Evolutionary conservation across 1,140 invertebrate species (phyloP), one percentile per base, ranked within the genome.

Genomic region (Philopotamus ludificatus): DNA sequence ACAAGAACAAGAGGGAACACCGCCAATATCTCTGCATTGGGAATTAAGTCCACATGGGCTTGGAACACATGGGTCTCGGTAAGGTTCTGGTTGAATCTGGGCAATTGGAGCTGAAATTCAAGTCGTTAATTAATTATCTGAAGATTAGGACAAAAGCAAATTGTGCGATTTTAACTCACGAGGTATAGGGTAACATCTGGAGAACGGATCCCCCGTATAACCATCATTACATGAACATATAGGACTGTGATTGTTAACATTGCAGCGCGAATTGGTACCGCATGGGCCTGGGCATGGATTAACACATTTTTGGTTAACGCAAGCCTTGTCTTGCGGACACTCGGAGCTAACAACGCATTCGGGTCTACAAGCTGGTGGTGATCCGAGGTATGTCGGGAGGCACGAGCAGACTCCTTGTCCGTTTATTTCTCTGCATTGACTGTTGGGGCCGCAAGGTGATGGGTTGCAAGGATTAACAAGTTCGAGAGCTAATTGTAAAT

Each of bases 21-120:
- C 82, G 64, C 86, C 84, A 51, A 84, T 77, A 71, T 87, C 84
- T 70, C 81, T 82, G 73, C 90, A 92, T 68, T 85, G 72, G 22
- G 89, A 87, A 76, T 90, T 91, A 7, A 85, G 75, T 26, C 90
- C 90, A 75, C 90, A 93, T 3, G 89, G 88, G 18, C 85, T 87
- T 20, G 86, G 85, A 16, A 79, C 71, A 71, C 90, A 92, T 12
- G 88, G 87, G 71, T 80, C 73, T 57, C 75, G 65, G 22, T 59
- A 63, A 7, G 59, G 60, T 4, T 77, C 74, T 12, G 72, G 71
- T 26, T 76, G 71, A 26, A 75, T 73, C 12, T 73, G 67, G 21
- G 72, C 59, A 59, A 75, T 70, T 34, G 77, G 76, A 15, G 73
- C 73, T 74, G 65, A 68, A 73, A 75, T 62, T 88, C 71, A 71